Base-by-base conservation (phyloP, 2,888 invertebrate species). In the Agrotis clavis region DNA sequence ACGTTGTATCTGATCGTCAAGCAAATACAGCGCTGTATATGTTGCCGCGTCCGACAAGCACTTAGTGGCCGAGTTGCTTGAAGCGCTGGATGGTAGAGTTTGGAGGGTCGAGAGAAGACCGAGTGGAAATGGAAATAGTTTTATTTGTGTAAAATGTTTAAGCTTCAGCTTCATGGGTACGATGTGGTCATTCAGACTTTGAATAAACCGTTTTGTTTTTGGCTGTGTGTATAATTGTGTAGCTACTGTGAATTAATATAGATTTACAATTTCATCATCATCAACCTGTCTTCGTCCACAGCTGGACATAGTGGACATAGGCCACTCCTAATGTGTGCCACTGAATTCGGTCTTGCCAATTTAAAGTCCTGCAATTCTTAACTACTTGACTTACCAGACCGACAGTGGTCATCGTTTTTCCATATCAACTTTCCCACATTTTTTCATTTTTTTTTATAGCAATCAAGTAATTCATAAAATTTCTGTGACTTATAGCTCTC, bases 21-120 rank as follows among this genome's bases (percentile, higher is more conserved):
- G 87, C 89, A 87, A 90, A 89, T 88, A 88, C 86, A 88, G 82
- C 85, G 87, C 86, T 86, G 73, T 75, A 86, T 79, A 79, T 77
- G 82, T 83, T 83, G 67, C 45, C 68, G 30, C 77, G 79, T 73
- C 71, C 88, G 90, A 91, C 92, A 91, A 90, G 92, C 93, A 93
- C 94, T 94, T 93, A 93, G 93, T 90, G 87, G 90, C 87, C 86
- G 86, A 86, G 89, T 91, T 91, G 91, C 91, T 85, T 79, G 76
- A 87, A 86, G 87, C 87, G 87, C 81, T 85, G 61, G 45, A 74
- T n/a, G 51, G 62, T 67, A 87, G 86, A 77, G 51, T 54, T 69
- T 35, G 41, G 59, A 67, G 54, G 57, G 59, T 68, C 63, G 51
- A 75, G 66, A 75, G 45, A 45, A 81, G 81, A 69, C 68, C 47